Base-by-base conservation (phyloP, 2,888 invertebrate species). In the Brenthis ino region DNA sequence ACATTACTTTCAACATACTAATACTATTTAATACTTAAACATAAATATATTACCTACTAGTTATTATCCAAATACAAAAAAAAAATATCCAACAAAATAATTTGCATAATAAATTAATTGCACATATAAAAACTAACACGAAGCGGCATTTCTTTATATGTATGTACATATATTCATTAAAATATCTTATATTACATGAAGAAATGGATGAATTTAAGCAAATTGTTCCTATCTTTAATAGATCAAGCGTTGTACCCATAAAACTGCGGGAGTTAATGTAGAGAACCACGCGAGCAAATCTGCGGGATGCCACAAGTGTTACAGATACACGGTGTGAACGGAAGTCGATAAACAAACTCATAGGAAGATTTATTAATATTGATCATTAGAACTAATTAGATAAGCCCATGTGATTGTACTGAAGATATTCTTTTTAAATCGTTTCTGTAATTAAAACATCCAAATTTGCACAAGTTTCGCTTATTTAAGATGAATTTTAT, bases 211-310 rank as follows among this genome's bases (percentile, higher is more conserved):
- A 20, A 20, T 33, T 54, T 53, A 48, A 69, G 66, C 61, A 56
- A 48, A 69, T 55, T 48, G 64, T 55, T 43, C 63, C 28, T 37
- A 47, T 53, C 57, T 71, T 67, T 65, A 67, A 70, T 70, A 60
- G n/a, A 67, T 70, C 64, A 64, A 12, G 64, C 57, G 65, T 48
- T 70, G 67, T 74, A 72, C 65, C 72, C 68, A 60, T 72, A 68
- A 70, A 71, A 67, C 74, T 68, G 65, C 71, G 68, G 72, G 72
- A 72, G 74, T 57, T 70, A 60, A 68, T 74, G 66, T 66, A 68
- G 66, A 65, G 65, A 58, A 72, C 67, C 72, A 28, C 63, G 67
- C 60, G 68, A 68, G 70, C 43, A 56, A 33, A 66, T 8, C 70
- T 20, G 53, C 70, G 43, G 72, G 72, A 54, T 68, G 65, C 58